Evolutionary conservation across 2,888 invertebrate species (phyloP).

Genomic region (Brachynemurus nebulosus): DNA sequence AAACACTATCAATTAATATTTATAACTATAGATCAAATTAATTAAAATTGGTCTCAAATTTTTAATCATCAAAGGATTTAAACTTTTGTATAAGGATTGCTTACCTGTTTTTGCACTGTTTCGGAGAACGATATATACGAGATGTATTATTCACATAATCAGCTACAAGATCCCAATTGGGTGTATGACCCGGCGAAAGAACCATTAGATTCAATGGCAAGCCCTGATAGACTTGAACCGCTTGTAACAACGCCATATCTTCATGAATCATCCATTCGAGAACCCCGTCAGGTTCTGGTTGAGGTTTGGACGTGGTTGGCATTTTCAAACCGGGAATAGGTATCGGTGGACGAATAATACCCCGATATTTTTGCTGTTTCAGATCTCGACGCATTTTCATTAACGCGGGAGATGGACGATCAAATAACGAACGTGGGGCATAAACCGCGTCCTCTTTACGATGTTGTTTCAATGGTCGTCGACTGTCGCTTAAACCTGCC

Average conservation of each 20-base stretch:
- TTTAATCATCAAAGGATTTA: too few relatives aligned
- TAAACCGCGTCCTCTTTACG: slow-evolving; percentile 60
- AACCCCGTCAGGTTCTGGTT: slow-evolving; percentile 47
- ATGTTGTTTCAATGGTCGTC: slow-evolving; percentile 45
- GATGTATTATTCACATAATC: slow-evolving; percentile 82
- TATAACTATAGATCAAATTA: too few relatives aligned
- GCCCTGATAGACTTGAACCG: slow-evolving; percentile 57
- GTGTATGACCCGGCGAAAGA: slow-evolving; percentile 68
- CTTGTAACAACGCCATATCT: slow-evolving; percentile 77
- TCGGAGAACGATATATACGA: slow-evolving; percentile 73
- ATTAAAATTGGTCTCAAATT: too few relatives aligned
- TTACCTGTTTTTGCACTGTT: slow-evolving; percentile 76
- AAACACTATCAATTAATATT: too few relatives aligned
- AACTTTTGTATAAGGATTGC: too few relatives aligned
- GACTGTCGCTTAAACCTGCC: slow-evolving; percentile 36
- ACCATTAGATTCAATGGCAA: slow-evolving; percentile 62
- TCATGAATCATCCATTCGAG: slow-evolving; percentile 87
- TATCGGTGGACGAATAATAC: slow-evolving; percentile 38
- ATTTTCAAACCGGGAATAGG: slow-evolving; percentile 39
- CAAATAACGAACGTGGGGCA: slow-evolving; percentile 70
- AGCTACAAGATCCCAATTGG: slow-evolving; percentile 93
- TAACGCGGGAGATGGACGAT: slow-evolving; percentile 58
- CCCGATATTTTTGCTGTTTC: slow-evolving; percentile 50
- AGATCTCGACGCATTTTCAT: slow-evolving; percentile 65
- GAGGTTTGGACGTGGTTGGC: slow-evolving; percentile 34